Base-by-base conservation (phyloP, 1,140 invertebrate species). In the Scaptodrosophila lebanonensis region DNA sequence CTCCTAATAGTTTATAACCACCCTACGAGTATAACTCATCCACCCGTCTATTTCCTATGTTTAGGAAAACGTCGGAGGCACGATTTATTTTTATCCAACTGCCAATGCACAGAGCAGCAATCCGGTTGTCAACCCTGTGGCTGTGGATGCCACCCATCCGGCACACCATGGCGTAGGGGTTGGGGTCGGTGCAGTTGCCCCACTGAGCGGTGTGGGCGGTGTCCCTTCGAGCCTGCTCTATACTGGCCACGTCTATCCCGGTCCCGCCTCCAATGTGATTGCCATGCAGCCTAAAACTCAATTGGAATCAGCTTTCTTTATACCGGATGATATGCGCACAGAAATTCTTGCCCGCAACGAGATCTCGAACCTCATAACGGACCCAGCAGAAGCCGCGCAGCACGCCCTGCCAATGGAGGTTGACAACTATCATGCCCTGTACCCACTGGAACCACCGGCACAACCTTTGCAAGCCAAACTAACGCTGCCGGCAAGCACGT, bases 41-140 rank as follows among this genome's bases (percentile, higher is more conserved):
- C 22, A 17, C 15, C 3, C 3, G 2, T 40, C 9, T 32, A n/a
- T 32, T 8, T 42, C 20, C 61, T 86, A 27, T 11, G 8, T 87
- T 11, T 87, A 97, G 91, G 95, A 97, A 87, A 96, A 96, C 90
- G 95, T 97, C 56, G 95, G 95, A 36, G 96, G 96, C 13, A 97
- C 96, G 12, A 97, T 95, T 3, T 98, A 98, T 87, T 98, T 97
- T 88, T 98, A 96, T 82, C 89, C 88, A n/a, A 89, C 88, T 83
- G 79, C 87, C 54, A 89, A 88, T 52, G 87, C 86, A 63, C 77
- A 88, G 47, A 63, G 61, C 33, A 70, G 38, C 47, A 82, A 63
- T 62, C 53, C 77, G n/a, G 83, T 85, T 12, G 84, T 77, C 20
- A 85, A 84, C 43, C 68, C 82, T 16, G 70, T 73, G 15, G 75